Percentiles rank a stretch among this genome's conserved stretches.
Evolutionary conservation across 37 sponge, comb jelly and placozoan species (phyloP).

Genomic region (Crambe crambe): DNA sequence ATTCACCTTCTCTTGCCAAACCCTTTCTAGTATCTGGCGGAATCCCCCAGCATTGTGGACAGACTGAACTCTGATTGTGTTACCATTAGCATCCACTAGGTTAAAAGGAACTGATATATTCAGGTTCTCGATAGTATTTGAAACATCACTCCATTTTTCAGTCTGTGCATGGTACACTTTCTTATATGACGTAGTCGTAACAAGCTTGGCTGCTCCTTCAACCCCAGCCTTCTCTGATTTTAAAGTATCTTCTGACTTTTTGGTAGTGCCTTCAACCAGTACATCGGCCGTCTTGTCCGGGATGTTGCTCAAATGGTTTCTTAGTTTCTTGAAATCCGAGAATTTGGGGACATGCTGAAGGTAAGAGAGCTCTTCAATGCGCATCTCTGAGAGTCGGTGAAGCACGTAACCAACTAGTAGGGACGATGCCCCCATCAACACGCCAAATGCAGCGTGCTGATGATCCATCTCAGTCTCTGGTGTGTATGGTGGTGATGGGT

Average conservation of each 20-base stretch:
- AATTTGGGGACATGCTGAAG: conserved; percentile 56
- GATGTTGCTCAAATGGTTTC: conserved; percentile 14
- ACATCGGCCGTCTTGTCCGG: conserved; percentile 40
- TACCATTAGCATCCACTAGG: conserved; percentile 41
- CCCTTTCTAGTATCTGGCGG: conserved; percentile 41
- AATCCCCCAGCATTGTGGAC: conserved; percentile 57
- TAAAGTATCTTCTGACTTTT: conserved; percentile 29
- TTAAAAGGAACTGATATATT: conserved; percentile 62
- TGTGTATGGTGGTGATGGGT: background rate
- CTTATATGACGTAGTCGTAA: conserved; percentile 59
- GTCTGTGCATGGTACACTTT: conserved; percentile 1
- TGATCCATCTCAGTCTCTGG: conserved; percentile 33
- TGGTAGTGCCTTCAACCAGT: conserved; percentile 49
- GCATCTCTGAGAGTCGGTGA: conserved; percentile 4
- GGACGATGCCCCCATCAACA: conserved; percentile 40
- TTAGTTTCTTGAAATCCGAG: conserved; percentile 23
- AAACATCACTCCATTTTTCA: conserved; percentile 40
- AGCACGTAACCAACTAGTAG: conserved; percentile 50
- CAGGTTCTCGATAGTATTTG: conserved; percentile 47
- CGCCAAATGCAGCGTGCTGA: conserved; percentile 33
- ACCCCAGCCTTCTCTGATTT: conserved; percentile 59
- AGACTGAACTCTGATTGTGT: conserved; percentile 23
- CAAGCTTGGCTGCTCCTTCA: conserved; percentile 63
- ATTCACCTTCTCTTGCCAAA: conserved; percentile 41
- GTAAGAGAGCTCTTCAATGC: conserved; percentile 38